Evolutionary conservation across 2,113 vertebrate species (phyloP).

Genomic region (Erinaceus europaeus): DNA sequence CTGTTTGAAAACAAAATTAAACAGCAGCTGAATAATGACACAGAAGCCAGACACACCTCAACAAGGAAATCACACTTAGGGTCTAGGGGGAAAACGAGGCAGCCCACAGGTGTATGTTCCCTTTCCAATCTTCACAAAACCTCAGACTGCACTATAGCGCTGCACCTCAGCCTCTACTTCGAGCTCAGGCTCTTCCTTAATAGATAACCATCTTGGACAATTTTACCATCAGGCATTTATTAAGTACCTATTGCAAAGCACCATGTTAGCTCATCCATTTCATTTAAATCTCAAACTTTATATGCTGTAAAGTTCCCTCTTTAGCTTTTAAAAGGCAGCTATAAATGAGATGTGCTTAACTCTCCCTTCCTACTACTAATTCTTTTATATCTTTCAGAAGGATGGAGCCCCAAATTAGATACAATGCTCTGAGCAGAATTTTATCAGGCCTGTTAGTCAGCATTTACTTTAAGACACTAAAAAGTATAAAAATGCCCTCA

Average conservation of each 20-base stretch:
- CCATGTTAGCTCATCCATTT: conserved; percentile 15
- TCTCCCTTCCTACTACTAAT: conserved; percentile 26
- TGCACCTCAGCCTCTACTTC: background rate
- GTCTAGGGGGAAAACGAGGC: background rate
- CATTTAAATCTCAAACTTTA: conserved; percentile 51
- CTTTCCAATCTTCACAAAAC: background rate
- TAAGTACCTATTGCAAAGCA: background rate
- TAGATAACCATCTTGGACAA: background rate
- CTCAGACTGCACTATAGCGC: rapidly evolving
- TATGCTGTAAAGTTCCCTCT: conserved; percentile 29
- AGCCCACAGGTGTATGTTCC: background rate
- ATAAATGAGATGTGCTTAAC: conserved; percentile 40
- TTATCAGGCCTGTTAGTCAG: conserved; percentile 30
- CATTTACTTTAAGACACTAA: conserved; percentile 44
- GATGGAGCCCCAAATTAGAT: conserved; percentile 24
- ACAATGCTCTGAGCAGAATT: background rate
- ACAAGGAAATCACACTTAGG: background rate
- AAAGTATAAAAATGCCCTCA: background rate
- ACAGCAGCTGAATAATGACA: conserved; percentile 12
- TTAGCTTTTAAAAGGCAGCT: conserved; percentile 54
- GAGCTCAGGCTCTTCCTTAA: background rate
- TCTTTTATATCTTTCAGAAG: background rate
- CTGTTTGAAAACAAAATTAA: conserved; percentile 48
- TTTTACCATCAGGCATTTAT: background rate
- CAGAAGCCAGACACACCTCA: background rate